Conservation (phyloP, 2,113 vertebrate genomes). For the Ivindomyrus marchei region DNA sequence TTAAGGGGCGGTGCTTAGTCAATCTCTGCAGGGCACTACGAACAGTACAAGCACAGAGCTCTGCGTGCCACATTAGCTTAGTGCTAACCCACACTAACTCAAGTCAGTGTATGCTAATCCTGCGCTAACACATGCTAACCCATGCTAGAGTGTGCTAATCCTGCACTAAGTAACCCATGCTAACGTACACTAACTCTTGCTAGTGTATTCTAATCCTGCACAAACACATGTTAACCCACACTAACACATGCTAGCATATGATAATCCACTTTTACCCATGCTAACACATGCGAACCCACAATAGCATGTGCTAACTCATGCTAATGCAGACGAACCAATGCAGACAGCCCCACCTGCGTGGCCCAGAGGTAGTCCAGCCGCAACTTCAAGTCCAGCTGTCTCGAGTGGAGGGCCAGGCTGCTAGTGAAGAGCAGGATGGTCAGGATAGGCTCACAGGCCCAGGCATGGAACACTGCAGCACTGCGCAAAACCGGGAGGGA, state of each 20-base stretch:
- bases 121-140: neutral
- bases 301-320: neutral
- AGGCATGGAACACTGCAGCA: slow-evolving; percentile 68
- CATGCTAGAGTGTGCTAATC: neutral
- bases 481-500: slow-evolving; percentile 47
- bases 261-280: neutral
- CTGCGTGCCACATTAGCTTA: neutral
- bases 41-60: neutral
- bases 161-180: neutral
- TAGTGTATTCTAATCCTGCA: neutral
- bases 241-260: neutral
- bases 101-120: neutral
- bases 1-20: neutral
- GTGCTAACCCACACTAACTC: neutral
- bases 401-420: slow-evolving; percentile 82
- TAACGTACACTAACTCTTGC: neutral
- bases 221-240: neutral
- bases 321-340: neutral
- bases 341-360: slow-evolving; percentile 64
- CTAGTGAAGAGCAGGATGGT: slow-evolving; percentile 84
- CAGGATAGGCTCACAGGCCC: slow-evolving; percentile 81
- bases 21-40: neutral
- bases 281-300: slow-evolving; percentile 21
- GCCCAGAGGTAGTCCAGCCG: slow-evolving; percentile 96
- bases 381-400: slow-evolving; percentile 90